phyloP scores from a whole-genome alignment of 2,113 vertebrate genomes.

The Ammodytes dubius region DNA sequence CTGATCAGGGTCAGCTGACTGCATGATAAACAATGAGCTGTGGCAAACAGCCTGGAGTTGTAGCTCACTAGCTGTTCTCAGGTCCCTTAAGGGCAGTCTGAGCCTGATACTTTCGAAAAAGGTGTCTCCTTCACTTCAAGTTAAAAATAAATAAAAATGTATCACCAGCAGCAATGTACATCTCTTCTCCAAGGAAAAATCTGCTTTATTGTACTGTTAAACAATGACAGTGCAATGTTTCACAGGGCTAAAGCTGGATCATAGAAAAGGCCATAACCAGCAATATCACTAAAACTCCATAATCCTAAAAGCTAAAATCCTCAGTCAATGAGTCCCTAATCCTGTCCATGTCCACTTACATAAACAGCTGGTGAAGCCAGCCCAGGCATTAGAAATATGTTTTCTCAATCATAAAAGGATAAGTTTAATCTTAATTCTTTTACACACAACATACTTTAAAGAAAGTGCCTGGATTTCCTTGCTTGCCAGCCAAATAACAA shows the following conservation, averaged over 20 bases:
- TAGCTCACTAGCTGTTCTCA: constrained; percentile 69
- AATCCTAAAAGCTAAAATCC: constrained; percentile 87
- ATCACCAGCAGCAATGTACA: not conserved
- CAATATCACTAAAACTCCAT: constrained; percentile 80
- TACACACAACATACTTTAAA: constrained; percentile 65
- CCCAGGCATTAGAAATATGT: constrained; percentile 69
- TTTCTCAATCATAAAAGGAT: constrained; percentile 77
- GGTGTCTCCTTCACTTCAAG: constrained; percentile 18
- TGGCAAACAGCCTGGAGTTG: constrained; percentile 79
- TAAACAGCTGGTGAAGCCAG: constrained; percentile 80
- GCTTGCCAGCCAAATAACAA: constrained; percentile 3
- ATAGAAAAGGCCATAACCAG: constrained; percentile 81
- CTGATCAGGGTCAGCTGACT: constrained; percentile 87
- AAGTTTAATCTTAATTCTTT: constrained; percentile 74
- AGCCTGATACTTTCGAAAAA: constrained; percentile 46
- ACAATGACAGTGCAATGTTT: constrained; percentile 67
- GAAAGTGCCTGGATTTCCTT: constrained; percentile 74
- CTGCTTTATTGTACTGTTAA: constrained; percentile 39
- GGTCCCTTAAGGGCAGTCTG: constrained; percentile 65
- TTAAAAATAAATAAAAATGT: not conserved
- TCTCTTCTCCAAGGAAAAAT: constrained; percentile 40
- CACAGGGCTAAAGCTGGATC: constrained; percentile 81
- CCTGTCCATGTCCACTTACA: constrained; percentile 78
- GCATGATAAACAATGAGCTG: constrained; percentile 82
- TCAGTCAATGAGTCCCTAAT: constrained; percentile 83